Conservation (phyloP, 2,113 vertebrate species). For the Labrus mixtus region DNA sequence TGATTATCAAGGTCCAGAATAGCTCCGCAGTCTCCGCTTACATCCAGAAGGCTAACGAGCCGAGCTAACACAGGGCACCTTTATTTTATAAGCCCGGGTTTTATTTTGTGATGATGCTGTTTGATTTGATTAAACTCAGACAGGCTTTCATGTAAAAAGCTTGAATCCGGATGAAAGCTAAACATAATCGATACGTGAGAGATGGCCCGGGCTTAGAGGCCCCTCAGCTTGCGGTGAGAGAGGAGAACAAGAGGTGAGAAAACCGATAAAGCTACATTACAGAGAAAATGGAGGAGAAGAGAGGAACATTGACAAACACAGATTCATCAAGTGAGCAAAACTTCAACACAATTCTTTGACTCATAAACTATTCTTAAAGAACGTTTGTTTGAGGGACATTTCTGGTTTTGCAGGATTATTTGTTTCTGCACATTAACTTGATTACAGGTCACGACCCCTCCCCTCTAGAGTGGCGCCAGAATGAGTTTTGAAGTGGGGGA, state of each 20-base stretch:
- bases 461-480: too few species aligned
- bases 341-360: too few species aligned
- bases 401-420: too few species aligned
- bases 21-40: conserved; percentile 62
- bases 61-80: not conserved
- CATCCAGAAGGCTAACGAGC: conserved; percentile 33
- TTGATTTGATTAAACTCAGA: conserved; percentile 65
- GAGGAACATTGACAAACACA: not conserved
- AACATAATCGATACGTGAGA: conserved; percentile 53
- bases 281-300: not conserved
- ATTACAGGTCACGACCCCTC: too few species aligned
- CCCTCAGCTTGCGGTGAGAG: conserved; percentile 36
- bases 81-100: conserved; percentile 50
- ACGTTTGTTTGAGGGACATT: too few species aligned
- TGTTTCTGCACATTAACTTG: too few species aligned
- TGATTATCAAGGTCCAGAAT: conserved; percentile 75
- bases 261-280: conserved; percentile 49
- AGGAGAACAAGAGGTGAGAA: conserved; percentile 54
- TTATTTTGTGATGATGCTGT: conserved; percentile 55
- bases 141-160: conserved; percentile 68
- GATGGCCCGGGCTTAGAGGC: conserved; percentile 42
- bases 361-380: too few species aligned
- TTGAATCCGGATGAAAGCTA: conserved; percentile 47
- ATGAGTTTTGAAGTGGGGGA: too few species aligned
- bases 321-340: too few species aligned